A percentile compares a stretch with the other conserved stretches of the same genome.
Conservation (phyloP, 1,140 invertebrate genomes). For the Drosophila yakuba region DNA sequence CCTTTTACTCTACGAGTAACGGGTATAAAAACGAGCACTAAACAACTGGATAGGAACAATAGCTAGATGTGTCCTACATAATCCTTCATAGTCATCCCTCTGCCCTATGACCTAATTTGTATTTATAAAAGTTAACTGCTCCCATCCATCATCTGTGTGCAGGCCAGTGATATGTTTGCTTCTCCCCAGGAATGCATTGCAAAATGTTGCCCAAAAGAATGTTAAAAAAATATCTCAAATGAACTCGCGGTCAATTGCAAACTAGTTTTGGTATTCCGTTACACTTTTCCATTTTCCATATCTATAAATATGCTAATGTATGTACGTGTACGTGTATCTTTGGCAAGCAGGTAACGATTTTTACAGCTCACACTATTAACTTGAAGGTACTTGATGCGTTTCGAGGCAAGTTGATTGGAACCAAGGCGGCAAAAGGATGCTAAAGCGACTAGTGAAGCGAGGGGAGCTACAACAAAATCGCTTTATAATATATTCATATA, state of each 20-base stretch:
- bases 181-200: constrained; percentile 56
- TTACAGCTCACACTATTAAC: constrained; percentile 84
- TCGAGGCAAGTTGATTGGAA: constrained; percentile 52
- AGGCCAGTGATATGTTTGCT: constrained; percentile 65
- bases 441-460: constrained; percentile 33
- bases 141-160: constrained; percentile 25
- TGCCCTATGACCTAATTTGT: constrained; percentile 10
- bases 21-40: constrained; percentile 19
- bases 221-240: constrained; percentile 24
- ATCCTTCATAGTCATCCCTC: constrained; percentile 3
- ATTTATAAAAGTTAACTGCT: constrained; percentile 46
- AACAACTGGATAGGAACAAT: constrained; percentile 68
- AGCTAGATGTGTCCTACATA: constrained; percentile 23
- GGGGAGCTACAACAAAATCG: constrained; percentile 24
- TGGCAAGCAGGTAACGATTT: constrained; percentile 84
- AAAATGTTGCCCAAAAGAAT: constrained; percentile 70
- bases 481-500: constrained; percentile 18
- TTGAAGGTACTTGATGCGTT: constrained; percentile 82
- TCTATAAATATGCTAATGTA: constrained; percentile 48
- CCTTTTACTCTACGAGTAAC: too few relatives aligned
- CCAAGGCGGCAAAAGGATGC: constrained; percentile 3
- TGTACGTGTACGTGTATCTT: constrained; percentile 52
- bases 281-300: constrained; percentile 30
- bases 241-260: constrained; percentile 33
- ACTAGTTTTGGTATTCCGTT: constrained; percentile 32